Evolutionary conservation across 2,888 invertebrate species (phyloP).

Genomic region (Phrixothrix hirtus): DNA sequence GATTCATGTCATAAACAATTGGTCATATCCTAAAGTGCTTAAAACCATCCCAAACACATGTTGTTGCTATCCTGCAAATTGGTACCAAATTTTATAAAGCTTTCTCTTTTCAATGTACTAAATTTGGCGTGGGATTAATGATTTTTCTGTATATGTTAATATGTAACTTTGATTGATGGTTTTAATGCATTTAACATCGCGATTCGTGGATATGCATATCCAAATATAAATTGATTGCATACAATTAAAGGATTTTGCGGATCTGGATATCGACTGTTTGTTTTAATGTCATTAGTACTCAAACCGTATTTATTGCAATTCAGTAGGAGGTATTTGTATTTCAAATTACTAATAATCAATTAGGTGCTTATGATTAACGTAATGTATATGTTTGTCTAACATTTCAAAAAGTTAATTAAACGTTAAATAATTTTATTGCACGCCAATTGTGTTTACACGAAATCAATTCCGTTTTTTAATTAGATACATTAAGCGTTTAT

Average conservation of each 20-base stretch:
- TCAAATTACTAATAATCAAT: constrained; percentile 57
- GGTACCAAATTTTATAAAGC: constrained; percentile 14
- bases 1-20: constrained; percentile 55
- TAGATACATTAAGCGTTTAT: too few species aligned
- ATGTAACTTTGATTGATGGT: constrained; percentile 28
- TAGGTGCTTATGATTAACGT: constrained; percentile 55
- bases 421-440: neutral
- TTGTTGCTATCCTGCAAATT: constrained; percentile 34
- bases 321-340: constrained; percentile 54
- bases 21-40: constrained; percentile 51
- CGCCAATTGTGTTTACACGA: too few species aligned
- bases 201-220: constrained; percentile 42
- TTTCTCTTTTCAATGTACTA: constrained; percentile 13
- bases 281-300: constrained; percentile 53
- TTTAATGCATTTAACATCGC: constrained; percentile 40
- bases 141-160: constrained; percentile 7
- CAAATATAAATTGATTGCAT: constrained; percentile 46
- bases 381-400: constrained; percentile 41
- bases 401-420: constrained; percentile 5
- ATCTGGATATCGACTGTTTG: constrained; percentile 46
- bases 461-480: too few species aligned
- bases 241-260: constrained; percentile 48
- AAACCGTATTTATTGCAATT: constrained; percentile 54
- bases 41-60: constrained; percentile 49
- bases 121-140: neutral